A percentile compares a stretch with the other conserved stretches of the same genome.
These are phyloP conservation scores for Melikaiella ostensackeni DNA, from an alignment of 2,888 invertebrate species.

Conservation along the genomic window DNA sequence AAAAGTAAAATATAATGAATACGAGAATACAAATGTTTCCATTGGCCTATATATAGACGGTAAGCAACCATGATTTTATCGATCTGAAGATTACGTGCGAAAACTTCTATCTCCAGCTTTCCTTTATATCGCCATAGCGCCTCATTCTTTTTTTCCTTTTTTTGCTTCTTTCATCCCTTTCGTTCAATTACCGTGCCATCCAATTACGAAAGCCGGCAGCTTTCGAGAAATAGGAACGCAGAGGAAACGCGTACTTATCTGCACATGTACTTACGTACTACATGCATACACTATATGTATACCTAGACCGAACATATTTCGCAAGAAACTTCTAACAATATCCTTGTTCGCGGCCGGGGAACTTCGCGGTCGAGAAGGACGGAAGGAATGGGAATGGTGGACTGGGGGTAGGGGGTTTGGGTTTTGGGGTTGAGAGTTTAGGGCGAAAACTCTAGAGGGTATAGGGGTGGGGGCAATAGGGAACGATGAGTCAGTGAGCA, in stretches of 20 bases:
- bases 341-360: conserved; percentile 61
- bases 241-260: conserved; percentile 43
- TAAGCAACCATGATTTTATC: not conserved
- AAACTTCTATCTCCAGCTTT: conserved; percentile 7
- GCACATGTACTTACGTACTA: conserved; percentile 33
- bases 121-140: not conserved
- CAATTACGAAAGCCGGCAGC: conserved; percentile 59
- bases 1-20: not conserved
- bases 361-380: conserved; percentile 55
- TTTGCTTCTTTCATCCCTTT: conserved; percentile 20
- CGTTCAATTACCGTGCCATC: conserved; percentile 48
- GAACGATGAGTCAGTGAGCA: conserved; percentile 20
- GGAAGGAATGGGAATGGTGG: conserved; percentile 41
- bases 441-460: not conserved
- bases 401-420: not conserved
- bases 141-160: not conserved
- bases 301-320: conserved; percentile 59
- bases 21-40: not conserved
- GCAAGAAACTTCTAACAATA: conserved; percentile 69
- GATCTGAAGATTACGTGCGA: conserved; percentile 7
- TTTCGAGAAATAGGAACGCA: conserved; percentile 54
- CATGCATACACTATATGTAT: conserved; percentile 51
- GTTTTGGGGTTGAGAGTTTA: not conserved
- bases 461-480: conserved; percentile 39
- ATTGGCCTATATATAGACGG: not conserved